Evolutionary conservation across 2,888 invertebrate species (phyloP).

Genomic region (Pyrochroa serraticornis): DNA sequence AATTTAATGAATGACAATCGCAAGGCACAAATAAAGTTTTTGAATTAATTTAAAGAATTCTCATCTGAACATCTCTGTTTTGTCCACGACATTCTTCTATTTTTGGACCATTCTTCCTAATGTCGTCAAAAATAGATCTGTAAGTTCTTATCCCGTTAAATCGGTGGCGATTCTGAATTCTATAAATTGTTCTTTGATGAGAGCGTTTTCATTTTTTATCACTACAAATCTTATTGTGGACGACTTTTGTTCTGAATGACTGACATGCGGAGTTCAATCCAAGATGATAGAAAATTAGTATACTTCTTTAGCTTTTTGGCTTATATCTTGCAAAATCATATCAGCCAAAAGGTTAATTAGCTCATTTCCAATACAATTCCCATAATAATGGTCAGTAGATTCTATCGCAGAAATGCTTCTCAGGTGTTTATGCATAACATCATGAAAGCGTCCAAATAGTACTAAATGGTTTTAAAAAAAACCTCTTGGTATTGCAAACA

Average conservation of each 20-base stretch:
- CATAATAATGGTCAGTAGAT: slow-evolving; percentile 14
- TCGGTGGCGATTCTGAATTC: slow-evolving; percentile 27
- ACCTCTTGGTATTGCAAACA: no score
- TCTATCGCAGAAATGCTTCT: no score
- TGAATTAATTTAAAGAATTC: slow-evolving; percentile 33
- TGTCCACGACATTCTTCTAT: slow-evolving; percentile 28
- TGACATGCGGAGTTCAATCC: slow-evolving; percentile 40
- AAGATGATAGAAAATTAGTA: slow-evolving; percentile 42
- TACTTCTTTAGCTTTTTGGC: slow-evolving; percentile 15
- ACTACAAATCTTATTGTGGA: slow-evolving; percentile 37
- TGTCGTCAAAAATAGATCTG: slow-evolving; percentile 24
- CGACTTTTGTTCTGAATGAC: slow-evolving; percentile 38
- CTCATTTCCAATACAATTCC: slow-evolving; percentile 23
- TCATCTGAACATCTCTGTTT: slow-evolving; percentile 34
- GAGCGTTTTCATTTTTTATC: slow-evolving; percentile 29
- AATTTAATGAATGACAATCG: slow-evolving; percentile 38
- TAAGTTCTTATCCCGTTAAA: slow-evolving; percentile 31
- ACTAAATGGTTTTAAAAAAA: no score
- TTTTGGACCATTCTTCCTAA: slow-evolving; percentile 21
- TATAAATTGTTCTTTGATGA: slow-evolving; percentile 30
- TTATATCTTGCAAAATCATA: slow-evolving; percentile 31
- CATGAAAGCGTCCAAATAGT: no score
- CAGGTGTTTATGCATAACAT: no score
- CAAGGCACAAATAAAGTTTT: slow-evolving; percentile 43
- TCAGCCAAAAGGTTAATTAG: slow-evolving; percentile 16